Evolutionary conservation across 1,140 invertebrate genomes (phyloP).

Genomic region (Magallana gigas): DNA sequence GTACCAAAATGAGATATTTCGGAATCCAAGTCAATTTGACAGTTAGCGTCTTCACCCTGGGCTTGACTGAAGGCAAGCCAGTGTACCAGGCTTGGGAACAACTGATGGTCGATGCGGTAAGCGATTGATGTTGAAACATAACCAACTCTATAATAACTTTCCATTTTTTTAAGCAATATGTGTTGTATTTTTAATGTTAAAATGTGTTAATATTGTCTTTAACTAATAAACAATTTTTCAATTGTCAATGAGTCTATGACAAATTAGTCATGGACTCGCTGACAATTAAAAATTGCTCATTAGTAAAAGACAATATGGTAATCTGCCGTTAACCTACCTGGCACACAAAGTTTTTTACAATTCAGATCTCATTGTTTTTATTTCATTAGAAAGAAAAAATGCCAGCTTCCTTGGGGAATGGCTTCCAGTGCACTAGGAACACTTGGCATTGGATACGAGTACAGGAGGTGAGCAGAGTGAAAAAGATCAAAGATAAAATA

Average conservation of each 20-base stretch:
- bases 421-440: slow-evolving; percentile 66
- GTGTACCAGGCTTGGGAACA: slow-evolving; percentile 70
- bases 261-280: too few relatives aligned
- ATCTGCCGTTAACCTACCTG: too few relatives aligned
- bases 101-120: slow-evolving; percentile 64
- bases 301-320: too few relatives aligned
- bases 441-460: slow-evolving; percentile 73
- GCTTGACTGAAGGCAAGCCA: slow-evolving; percentile 68
- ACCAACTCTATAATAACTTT: too few relatives aligned
- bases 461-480: slow-evolving; percentile 63
- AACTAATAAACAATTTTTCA: too few relatives aligned
- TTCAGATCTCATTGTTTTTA: neutral
- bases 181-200: too few relatives aligned
- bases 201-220: too few relatives aligned
- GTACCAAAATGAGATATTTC: slow-evolving; percentile 64
- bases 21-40: slow-evolving; percentile 70
- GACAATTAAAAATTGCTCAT: too few relatives aligned
- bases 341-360: neutral
- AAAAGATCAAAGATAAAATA: too few relatives aligned
- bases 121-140: neutral
- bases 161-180: too few relatives aligned
- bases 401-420: slow-evolving; percentile 66
- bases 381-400: slow-evolving; percentile 59
- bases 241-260: too few relatives aligned
- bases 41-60: slow-evolving; percentile 63